Evolutionary conservation across 2,113 vertebrate genomes (phyloP).

Genomic region (Corythaixoides concolor): DNA sequence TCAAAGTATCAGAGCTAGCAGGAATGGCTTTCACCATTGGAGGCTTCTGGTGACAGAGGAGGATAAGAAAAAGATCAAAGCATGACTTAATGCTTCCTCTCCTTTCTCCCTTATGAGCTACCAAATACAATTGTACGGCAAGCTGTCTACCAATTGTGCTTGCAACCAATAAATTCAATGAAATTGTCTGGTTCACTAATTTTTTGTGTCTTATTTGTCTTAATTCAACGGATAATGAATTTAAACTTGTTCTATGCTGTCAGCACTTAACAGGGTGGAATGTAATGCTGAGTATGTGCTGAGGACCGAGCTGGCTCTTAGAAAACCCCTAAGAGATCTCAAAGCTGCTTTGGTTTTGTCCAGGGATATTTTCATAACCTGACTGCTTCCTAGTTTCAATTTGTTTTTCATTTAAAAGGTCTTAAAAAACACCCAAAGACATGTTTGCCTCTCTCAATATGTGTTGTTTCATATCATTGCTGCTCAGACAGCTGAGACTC

Average conservation of each 20-base stretch:
- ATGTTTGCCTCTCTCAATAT: background rate
- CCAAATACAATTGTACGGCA: background rate
- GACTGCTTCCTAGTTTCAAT: background rate
- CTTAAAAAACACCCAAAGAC: background rate
- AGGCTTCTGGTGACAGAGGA: background rate
- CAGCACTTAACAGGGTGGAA: background rate
- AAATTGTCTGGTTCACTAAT: background rate
- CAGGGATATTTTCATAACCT: background rate
- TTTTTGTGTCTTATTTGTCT: conserved; percentile 33
- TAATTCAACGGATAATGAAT: conserved; percentile 22
- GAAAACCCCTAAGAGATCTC: background rate
- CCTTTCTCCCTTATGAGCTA: background rate
- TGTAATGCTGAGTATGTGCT: background rate
- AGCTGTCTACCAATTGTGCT: background rate
- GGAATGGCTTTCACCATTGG: conserved; percentile 12
- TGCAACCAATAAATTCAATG: background rate
- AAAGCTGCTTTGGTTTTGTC: background rate
- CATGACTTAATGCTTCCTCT: background rate
- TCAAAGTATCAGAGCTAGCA: background rate
- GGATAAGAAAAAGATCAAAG: conserved; percentile 44
- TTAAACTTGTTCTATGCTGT: background rate
- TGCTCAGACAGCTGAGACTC: background rate
- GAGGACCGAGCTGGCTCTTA: background rate
- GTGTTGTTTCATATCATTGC: background rate
- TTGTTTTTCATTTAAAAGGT: background rate